phyloP scores from a whole-genome alignment of 2,113 vertebrate species.

The Grammomys surdaster region DNA sequence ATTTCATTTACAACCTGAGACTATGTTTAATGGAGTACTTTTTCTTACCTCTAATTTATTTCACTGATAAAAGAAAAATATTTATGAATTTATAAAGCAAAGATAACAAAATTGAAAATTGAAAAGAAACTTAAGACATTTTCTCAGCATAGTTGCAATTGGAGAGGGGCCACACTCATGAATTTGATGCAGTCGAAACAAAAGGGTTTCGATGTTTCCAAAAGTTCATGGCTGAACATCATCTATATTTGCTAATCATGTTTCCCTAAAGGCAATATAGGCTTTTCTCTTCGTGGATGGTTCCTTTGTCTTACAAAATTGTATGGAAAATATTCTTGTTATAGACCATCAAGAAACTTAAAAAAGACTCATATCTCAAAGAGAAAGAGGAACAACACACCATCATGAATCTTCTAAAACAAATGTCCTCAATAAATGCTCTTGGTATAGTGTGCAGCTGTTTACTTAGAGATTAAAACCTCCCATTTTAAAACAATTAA shows the following conservation, averaged over 20 bases:
- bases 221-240: not conserved
- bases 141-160: not conserved
- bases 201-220: not conserved
- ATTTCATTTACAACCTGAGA: not conserved
- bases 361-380: slow-evolving; percentile 8
- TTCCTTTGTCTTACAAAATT: not conserved
- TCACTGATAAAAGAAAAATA: not conserved
- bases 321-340: not conserved
- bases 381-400: not conserved
- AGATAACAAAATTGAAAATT: not conserved
- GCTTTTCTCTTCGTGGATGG: not conserved
- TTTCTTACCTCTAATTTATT: not conserved
- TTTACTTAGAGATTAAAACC: not conserved
- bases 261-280: not conserved
- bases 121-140: not conserved
- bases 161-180: not conserved
- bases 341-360: not conserved
- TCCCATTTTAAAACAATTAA: not conserved
- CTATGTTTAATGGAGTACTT: not conserved
- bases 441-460: not conserved
- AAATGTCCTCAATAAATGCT: not conserved
- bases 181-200: not conserved
- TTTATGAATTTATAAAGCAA: slow-evolving; percentile 3
- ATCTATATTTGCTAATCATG: not conserved
- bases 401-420: slow-evolving; percentile 26